phyloP scores from a whole-genome alignment of 1,140 invertebrate genomes.

The Saccostrea echinata region DNA sequence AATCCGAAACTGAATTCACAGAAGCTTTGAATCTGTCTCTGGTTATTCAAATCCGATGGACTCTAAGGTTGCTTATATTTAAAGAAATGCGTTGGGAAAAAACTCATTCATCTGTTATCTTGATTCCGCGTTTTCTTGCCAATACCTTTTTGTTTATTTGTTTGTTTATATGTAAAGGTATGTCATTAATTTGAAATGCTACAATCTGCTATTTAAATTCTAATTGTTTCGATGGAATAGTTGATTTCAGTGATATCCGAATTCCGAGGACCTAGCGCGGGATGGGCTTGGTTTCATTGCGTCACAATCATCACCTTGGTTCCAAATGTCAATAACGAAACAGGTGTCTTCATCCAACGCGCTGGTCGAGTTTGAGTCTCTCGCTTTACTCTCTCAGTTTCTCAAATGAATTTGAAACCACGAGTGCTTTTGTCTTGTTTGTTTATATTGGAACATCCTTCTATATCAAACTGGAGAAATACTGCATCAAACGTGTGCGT shows the following conservation, averaged over 20 bases:
- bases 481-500: neutral
- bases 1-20: slow-evolving; percentile 2
- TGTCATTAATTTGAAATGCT: slow-evolving; percentile 13
- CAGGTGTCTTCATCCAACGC: neutral
- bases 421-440: neutral
- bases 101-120: slow-evolving; percentile 10
- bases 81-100: neutral
- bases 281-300: neutral
- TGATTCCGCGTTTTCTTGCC: neutral
- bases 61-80: neutral
- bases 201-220: slow-evolving; percentile 23
- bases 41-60: slow-evolving; percentile 4
- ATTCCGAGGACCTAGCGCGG: neutral
- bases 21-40: neutral
- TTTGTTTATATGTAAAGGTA: slow-evolving; percentile 25
- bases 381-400: neutral
- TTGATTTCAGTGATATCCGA: neutral
- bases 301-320: slow-evolving; percentile 5
- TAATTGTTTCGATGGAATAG: neutral
- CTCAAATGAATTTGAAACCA: neutral
- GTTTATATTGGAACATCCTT: neutral
- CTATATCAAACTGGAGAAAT: neutral
- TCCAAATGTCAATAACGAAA: neutral
- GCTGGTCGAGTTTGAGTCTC: neutral
- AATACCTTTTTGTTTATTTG: slow-evolving; percentile 24